phyloP scores from a whole-genome alignment of 2,797 vertebrate species.

The Antrozous pallidus region DNA sequence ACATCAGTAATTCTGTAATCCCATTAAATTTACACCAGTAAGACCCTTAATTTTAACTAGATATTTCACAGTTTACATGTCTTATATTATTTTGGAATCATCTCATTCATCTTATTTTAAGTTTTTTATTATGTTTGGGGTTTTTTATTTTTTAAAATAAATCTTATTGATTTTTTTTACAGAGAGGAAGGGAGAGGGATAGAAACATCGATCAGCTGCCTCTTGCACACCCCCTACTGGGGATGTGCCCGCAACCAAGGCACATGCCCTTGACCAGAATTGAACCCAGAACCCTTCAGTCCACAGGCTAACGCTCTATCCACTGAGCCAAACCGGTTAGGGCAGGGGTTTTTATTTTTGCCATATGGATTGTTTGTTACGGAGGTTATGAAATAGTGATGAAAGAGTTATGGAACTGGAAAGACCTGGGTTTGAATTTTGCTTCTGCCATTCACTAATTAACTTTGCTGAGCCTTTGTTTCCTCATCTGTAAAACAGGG shows the following conservation, averaged over 20 bases:
- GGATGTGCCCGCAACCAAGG: too few relatives aligned
- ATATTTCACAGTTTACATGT: constrained; percentile 35
- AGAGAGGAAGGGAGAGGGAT: too few relatives aligned
- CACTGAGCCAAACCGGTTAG: too few relatives aligned
- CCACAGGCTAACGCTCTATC: too few relatives aligned
- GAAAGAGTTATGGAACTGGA: constrained; percentile 36
- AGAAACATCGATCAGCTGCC: too few relatives aligned
- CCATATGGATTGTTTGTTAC: constrained; percentile 49
- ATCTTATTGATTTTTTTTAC: too few relatives aligned
- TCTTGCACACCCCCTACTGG: too few relatives aligned
- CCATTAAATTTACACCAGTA: constrained; percentile 5
- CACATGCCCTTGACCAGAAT: too few relatives aligned
- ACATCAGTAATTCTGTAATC: constrained; percentile 30
- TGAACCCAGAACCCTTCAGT: too few relatives aligned
- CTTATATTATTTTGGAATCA: constrained; percentile 37
- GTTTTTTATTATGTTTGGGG: neutral
- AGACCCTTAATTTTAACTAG: constrained; percentile 25
- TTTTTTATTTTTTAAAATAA: neutral
- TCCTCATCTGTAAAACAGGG: constrained; percentile 49
- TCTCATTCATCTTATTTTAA: constrained; percentile 7
- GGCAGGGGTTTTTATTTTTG: neutral
- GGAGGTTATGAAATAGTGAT: constrained; percentile 45
- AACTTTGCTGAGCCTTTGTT: constrained; percentile 55
- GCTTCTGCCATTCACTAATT: constrained; percentile 41
- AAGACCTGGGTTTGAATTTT: constrained; percentile 52